Conservation (phyloP, 1,140 invertebrate genomes). For the Sycophila sp. region DNA sequence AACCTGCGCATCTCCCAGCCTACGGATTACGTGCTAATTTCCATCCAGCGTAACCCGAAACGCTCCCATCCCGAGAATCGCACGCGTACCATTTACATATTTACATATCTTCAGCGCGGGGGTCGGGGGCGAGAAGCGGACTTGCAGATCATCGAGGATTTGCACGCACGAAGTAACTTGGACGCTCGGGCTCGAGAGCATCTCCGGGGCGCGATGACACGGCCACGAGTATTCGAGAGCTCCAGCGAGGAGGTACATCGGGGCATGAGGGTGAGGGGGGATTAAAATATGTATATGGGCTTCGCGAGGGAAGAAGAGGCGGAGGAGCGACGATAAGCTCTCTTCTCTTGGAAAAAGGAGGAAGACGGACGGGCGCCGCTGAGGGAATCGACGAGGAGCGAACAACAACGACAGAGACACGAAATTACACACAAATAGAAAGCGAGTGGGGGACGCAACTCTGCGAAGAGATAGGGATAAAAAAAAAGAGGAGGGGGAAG, state of each 20-base stretch:
- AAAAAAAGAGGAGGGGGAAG: not conserved
- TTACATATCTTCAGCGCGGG: constrained; percentile 9
- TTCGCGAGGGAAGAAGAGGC: not conserved
- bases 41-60: not conserved
- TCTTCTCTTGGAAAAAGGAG: constrained; percentile 10
- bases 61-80: too few relatives aligned
- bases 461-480: not conserved
- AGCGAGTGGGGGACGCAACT: not conserved
- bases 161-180: constrained; percentile 3
- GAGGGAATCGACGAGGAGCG: not conserved
- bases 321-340: not conserved
- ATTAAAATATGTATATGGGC: constrained; percentile 16
- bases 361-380: not conserved
- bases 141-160: constrained; percentile 24
- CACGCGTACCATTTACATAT: not conserved
- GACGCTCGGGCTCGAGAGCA: not conserved
- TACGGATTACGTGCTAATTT: too few relatives aligned
- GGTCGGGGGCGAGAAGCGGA: not conserved
- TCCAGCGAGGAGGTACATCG: not conserved
- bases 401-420: constrained; percentile 1
- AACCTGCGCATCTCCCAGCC: too few relatives aligned
- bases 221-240: not conserved
- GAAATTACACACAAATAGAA: not conserved
- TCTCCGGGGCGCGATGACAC: not conserved
- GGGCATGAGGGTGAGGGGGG: too few relatives aligned